A percentile compares a stretch with the other conserved stretches of the same genome.
Conservation (phyloP, 2,113 vertebrate species). For the Zootoca vivipara region DNA sequence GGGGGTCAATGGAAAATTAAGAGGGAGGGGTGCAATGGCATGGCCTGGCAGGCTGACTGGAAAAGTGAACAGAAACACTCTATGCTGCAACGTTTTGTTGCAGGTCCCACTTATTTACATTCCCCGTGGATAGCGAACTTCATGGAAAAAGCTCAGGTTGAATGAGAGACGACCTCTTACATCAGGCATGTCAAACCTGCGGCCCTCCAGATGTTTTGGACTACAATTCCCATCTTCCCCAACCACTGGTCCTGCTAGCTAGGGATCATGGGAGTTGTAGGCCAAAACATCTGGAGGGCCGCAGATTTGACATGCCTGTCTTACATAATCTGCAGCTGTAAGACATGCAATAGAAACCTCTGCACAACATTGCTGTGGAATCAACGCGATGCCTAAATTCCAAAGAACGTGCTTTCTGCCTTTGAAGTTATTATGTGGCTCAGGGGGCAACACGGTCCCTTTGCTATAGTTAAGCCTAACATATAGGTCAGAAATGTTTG, state of each 20-base stretch:
- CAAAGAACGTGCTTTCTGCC: no score
- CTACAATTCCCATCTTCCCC: no score
- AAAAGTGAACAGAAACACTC: background rate
- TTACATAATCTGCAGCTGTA: background rate
- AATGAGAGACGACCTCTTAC: background rate
- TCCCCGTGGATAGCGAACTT: background rate
- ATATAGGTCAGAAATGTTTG: background rate
- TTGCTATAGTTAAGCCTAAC: background rate
- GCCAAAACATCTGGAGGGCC: no score
- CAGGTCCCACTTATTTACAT: background rate
- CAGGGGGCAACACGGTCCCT: background rate
- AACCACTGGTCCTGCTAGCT: no score
- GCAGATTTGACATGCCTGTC: no score
- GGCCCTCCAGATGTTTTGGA: no score
- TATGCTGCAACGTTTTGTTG: background rate
- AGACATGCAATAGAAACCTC: background rate
- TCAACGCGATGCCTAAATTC: background rate
- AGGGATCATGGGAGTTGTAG: no score
- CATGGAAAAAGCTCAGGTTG: no score
- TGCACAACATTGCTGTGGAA: background rate
- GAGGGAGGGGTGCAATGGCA: background rate
- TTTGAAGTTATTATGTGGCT: background rate
- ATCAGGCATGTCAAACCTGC: no score
- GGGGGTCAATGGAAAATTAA: background rate
- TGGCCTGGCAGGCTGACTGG: background rate